These are phyloP conservation scores for Drosophila ercepeae DNA, from an alignment of 1,140 invertebrate genomes.

Conservation along the genomic window DNA sequence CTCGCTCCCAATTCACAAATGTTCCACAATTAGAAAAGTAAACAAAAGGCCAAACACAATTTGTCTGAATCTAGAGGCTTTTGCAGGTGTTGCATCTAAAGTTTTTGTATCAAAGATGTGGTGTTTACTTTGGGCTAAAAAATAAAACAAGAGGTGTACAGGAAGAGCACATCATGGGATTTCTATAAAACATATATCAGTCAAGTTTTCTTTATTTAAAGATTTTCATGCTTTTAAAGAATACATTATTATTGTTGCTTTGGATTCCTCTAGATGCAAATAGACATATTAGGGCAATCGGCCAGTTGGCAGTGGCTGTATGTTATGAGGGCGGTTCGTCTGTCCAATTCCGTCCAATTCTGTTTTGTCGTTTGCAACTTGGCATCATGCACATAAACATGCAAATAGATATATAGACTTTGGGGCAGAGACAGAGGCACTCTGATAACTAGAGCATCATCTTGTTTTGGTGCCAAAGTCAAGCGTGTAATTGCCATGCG, in stretches of 20 bases:
- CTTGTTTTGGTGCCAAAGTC: slow-evolving; percentile 60
- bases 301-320: slow-evolving; percentile 43
- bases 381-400: slow-evolving; percentile 32
- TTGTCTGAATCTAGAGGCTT: not conserved
- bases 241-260: no score
- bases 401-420: not conserved
- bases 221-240: not conserved
- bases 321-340: slow-evolving; percentile 17
- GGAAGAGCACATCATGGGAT: no score
- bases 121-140: not conserved
- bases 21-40: slow-evolving; percentile 43
- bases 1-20: slow-evolving; percentile 21
- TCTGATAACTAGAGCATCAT: slow-evolving; percentile 41
- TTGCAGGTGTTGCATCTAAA: slow-evolving; percentile 40
- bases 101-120: no score
- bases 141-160: not conserved
- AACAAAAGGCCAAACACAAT: slow-evolving; percentile 53
- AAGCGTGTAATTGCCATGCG: slow-evolving; percentile 60
- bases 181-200: no score
- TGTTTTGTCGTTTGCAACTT: slow-evolving; percentile 22
- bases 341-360: slow-evolving; percentile 1
- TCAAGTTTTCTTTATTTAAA: not conserved
- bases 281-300: slow-evolving; percentile 13
- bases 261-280: not conserved
- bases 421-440: not conserved